Conservation (phyloP, 1,140 invertebrate genomes). For the Armadillidium nasatum region DNA sequence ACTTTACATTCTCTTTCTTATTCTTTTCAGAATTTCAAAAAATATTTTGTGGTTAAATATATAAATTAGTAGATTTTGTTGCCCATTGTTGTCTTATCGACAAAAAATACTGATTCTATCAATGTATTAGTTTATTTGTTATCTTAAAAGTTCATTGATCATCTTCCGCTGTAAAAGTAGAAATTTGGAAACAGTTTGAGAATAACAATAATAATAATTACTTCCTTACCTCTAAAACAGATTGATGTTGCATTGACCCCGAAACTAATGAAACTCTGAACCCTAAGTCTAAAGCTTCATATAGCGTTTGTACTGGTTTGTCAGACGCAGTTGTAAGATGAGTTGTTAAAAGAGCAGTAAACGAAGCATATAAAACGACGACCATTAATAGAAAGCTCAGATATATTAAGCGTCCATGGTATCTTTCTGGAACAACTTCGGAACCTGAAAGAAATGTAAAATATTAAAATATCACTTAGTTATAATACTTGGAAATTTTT, state of each 20-base stretch:
- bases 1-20: too few species aligned
- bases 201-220: too few species aligned
- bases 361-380: not conserved
- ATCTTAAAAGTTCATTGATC: too few species aligned
- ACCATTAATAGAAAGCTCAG: not conserved
- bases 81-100: too few species aligned
- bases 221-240: not conserved
- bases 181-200: too few species aligned
- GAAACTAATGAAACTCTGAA: not conserved
- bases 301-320: not conserved
- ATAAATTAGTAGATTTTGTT: too few species aligned
- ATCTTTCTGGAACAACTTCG: not conserved
- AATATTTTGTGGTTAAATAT: too few species aligned
- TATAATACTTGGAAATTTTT: too few species aligned
- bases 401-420: not conserved
- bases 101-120: too few species aligned
- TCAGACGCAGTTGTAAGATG: not conserved
- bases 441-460: not conserved
- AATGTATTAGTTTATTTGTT: too few species aligned
- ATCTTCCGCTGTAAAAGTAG: too few species aligned
- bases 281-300: not conserved
- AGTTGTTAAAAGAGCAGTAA: not conserved
- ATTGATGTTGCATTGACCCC: not conserved
- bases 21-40: too few species aligned
- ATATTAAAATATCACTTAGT: not conserved